Conservation (phyloP, 2,113 vertebrate species). For the Helogale parvula region DNA sequence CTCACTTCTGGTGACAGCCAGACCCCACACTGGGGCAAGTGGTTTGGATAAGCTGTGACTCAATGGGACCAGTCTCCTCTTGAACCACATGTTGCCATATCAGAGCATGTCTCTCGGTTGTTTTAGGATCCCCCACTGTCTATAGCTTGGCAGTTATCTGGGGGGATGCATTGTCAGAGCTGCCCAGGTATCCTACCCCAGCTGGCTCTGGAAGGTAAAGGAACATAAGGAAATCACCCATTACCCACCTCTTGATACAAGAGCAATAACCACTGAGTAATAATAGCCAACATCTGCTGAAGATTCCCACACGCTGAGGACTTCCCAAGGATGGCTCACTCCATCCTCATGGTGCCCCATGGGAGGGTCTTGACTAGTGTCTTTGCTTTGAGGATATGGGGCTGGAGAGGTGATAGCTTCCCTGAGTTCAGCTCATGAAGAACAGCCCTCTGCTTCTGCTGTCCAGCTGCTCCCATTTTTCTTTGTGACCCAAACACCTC, state of each 20-base stretch:
- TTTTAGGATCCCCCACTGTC: too few species aligned
- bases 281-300: too few species aligned
- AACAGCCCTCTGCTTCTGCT: too few species aligned
- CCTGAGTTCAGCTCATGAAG: background rate
- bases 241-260: fast-evolving
- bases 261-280: fast-evolving
- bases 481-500: background rate
- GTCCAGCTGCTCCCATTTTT: background rate
- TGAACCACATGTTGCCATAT: background rate
- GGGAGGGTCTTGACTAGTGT: fast-evolving
- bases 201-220: background rate
- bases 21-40: fast-evolving
- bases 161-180: too few species aligned
- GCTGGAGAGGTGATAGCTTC: background rate
- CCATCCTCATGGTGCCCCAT: background rate
- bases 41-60: background rate
- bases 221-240: fast-evolving
- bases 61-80: background rate
- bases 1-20: background rate
- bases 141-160: background rate
- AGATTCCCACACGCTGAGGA: background rate
- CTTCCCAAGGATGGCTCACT: fast-evolving
- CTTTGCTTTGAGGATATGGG: background rate
- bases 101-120: background rate
- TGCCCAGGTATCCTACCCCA: background rate